Base-by-base conservation (phyloP, 2,888 invertebrate species). In the Malthinus seriepunctatus region DNA sequence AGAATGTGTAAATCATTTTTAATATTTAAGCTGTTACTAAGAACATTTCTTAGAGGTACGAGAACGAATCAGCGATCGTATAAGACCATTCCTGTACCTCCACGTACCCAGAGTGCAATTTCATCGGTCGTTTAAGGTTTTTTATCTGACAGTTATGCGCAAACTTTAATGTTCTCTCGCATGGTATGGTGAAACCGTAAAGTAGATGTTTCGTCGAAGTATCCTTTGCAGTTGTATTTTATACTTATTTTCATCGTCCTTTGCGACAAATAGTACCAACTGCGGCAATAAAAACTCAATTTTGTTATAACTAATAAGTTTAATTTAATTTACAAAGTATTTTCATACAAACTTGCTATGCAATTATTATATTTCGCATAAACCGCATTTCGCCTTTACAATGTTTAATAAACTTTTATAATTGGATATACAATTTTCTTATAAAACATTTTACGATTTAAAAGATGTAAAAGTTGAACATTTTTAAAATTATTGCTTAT, bases 101-200 rank as follows among this genome's bases (percentile, higher is more conserved):
- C 65, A 60, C 63, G 63, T 64, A 65, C 64, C 63, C 56, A 51
- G 62, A 62, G 59, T 62, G 66, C 63, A 68, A 68, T 68, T 68
- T 67, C 64, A 66, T 66, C 57, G 68, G 66, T 66, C 68, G 66
- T 68, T 68, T 66, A 64, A 55, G 63, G 58, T 68, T 65, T 66
- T 68, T 68, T 68, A 68, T 68, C 64, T 66, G 68, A 67, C 68
- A 68, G 67, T 67, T 68, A 68, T 68, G 67, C 65, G 66, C 60
- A 67, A 68, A 68, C 65, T 68, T 68, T 68, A 68, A 68, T 68
- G 66, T 55, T 67, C 63, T 66, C 64, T 64, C 60, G 57, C 56
- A 56, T 58, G 62, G 56, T 39, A 52, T 50, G 59, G 51, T 35
- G 57, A 60, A 62, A 59, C 51, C 60, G 55, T 60, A 60, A 60